A percentile compares a stretch with the other conserved stretches of the same genome.
Evolutionary conservation across 2,888 invertebrate species (phyloP).

Genomic region (Lacanobia oleracea): DNA sequence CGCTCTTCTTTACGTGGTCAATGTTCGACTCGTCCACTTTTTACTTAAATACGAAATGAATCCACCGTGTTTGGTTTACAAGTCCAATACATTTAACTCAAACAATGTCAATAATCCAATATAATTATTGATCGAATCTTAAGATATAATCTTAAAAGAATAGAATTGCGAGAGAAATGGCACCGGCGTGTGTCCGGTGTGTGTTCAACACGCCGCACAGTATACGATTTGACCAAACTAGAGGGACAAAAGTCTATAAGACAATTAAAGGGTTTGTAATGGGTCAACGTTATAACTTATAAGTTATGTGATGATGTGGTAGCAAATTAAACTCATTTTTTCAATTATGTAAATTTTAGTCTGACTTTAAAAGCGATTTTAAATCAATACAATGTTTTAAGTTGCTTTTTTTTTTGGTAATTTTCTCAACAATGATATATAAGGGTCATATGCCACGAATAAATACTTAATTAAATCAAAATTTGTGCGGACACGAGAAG

Average conservation of each 20-base stretch:
- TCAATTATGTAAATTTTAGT: slow-evolving; percentile 2
- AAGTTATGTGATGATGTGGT: slow-evolving; percentile 1
- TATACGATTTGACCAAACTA: slow-evolving; percentile 4
- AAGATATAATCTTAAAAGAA: too few relatives aligned
- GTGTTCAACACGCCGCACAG: background rate
- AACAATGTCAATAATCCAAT: too few relatives aligned
- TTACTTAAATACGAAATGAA: too few relatives aligned
- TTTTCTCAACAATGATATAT: background rate
- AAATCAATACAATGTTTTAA: slow-evolving; percentile 2
- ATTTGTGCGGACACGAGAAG: background rate
- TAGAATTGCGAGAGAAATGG: too few relatives aligned
- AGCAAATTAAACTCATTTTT: slow-evolving; percentile 1
- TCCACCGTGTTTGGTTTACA: too few relatives aligned
- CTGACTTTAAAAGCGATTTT: slow-evolving; percentile 4
- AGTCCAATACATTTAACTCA: too few relatives aligned
- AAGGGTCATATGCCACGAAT: background rate
- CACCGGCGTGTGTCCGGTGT: too few relatives aligned
- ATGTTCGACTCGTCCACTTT: too few relatives aligned
- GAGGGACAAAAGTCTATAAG: background rate
- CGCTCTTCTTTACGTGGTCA: too few relatives aligned
- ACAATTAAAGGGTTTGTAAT: slow-evolving; percentile 1
- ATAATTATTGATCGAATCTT: too few relatives aligned
- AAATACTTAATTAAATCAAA: background rate
- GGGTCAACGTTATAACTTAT: background rate
- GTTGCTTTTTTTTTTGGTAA: background rate